Conservation (phyloP, 92 coral and sea anemone species). For the Epizoanthus scotinus region DNA sequence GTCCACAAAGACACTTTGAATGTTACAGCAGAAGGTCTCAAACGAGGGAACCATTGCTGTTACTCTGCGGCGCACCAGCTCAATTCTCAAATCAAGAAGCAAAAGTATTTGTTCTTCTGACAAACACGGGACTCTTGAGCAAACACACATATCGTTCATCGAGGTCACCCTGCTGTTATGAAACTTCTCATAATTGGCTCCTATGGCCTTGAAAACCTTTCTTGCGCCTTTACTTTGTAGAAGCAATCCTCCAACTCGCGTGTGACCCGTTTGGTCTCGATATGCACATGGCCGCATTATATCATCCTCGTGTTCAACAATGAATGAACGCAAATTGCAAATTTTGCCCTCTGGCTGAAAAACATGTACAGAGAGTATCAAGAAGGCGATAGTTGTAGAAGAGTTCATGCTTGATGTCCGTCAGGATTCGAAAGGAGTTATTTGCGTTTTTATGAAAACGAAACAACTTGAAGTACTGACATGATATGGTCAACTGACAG, state of each 20-base stretch:
- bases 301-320: slow-evolving; percentile 31
- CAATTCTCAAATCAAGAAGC: slow-evolving; percentile 32
- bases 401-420: slow-evolving; percentile 1
- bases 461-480: neutral
- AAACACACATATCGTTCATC: slow-evolving; percentile 10
- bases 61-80: neutral
- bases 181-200: slow-evolving; percentile 11
- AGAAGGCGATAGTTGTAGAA: neutral
- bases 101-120: slow-evolving; percentile 23
- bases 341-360: slow-evolving; percentile 6
- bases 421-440: neutral
- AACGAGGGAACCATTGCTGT: slow-evolving; percentile 23
- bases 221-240: slow-evolving; percentile 23
- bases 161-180: neutral
- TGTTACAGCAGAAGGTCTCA: slow-evolving; percentile 8
- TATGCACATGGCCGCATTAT: slow-evolving; percentile 21
- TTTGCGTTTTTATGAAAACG: neutral
- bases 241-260: slow-evolving; percentile 6
- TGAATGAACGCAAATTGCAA: slow-evolving; percentile 18
- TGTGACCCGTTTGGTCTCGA: slow-evolving; percentile 13
- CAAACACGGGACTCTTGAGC: slow-evolving; percentile 34
- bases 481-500: neutral
- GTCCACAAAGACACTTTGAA: slow-evolving; percentile 30
- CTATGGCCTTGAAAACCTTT: slow-evolving; percentile 7
- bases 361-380: neutral